A percentile compares a stretch with the other conserved stretches of the same genome.
These are phyloP conservation scores for Drosophila lowei DNA, from an alignment of 1,140 invertebrate species.

Conservation along the genomic window DNA sequence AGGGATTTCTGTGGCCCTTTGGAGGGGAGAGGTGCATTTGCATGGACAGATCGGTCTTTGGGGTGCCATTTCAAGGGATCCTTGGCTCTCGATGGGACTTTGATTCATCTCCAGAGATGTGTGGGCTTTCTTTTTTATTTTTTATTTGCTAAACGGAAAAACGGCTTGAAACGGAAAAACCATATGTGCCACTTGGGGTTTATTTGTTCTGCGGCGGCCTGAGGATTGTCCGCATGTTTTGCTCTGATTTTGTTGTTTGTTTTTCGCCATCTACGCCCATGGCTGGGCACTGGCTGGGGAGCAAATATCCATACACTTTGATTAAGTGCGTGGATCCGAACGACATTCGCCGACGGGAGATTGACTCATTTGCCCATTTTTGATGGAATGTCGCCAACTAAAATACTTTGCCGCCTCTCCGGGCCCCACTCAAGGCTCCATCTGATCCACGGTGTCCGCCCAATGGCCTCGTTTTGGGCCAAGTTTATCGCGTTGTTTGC, in stretches of 20 bases:
- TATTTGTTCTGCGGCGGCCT: slow-evolving; percentile 53
- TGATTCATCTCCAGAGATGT: no score
- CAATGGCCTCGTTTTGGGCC: background rate
- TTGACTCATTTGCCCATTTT: slow-evolving; percentile 76
- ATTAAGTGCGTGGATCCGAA: slow-evolving; percentile 61
- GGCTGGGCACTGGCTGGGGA: no score
- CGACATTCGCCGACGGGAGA: slow-evolving; percentile 30
- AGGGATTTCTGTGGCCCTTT: no score
- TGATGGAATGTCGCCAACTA: slow-evolving; percentile 73
- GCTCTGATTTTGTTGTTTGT: slow-evolving; percentile 3
- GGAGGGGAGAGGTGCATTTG: no score
- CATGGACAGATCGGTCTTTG: no score
- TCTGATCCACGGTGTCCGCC: background rate
- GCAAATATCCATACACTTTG: slow-evolving; percentile 54
- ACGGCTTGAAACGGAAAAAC: background rate
- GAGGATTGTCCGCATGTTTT: slow-evolving; percentile 11
- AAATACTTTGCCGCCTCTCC: slow-evolving; percentile 45
- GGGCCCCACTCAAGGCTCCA: slow-evolving; percentile 21
- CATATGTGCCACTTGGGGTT: slow-evolving; percentile 24
- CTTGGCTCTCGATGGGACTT: no score
- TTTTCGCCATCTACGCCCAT: no score
- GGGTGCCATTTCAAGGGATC: no score
- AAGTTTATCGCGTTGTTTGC: slow-evolving; percentile 62
- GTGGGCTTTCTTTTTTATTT: slow-evolving; percentile 9
- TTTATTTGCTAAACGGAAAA: slow-evolving; percentile 45